Conservation (phyloP, 2,797 vertebrate genomes). For the Cossypha niveicapilla region DNA sequence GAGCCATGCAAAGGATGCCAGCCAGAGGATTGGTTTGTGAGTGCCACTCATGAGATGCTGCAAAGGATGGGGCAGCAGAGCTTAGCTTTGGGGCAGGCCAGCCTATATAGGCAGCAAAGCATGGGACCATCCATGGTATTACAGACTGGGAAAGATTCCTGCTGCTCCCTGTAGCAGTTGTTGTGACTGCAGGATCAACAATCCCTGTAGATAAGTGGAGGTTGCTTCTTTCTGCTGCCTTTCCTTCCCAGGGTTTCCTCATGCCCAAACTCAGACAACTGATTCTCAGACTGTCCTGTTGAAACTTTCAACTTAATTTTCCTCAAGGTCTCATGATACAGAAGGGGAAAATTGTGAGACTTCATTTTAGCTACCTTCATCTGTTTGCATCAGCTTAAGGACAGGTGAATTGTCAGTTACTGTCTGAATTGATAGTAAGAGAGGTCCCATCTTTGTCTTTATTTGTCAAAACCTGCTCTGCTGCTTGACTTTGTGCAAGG, state of each 20-base stretch:
- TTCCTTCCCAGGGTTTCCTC: neutral
- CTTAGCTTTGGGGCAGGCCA: neutral
- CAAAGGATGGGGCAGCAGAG: neutral
- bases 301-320: neutral
- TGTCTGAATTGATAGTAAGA: neutral
- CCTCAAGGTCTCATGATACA: neutral
- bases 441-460: neutral
- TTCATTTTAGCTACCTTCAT: neutral
- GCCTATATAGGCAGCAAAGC: neutral
- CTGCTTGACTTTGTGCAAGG: neutral
- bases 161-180: neutral
- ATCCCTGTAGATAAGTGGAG: neutral
- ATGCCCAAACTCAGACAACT: neutral
- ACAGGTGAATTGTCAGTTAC: neutral
- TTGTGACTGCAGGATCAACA: neutral
- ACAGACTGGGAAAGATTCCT: neutral
- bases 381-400: neutral
- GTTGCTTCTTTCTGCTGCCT: neutral
- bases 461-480: neutral
- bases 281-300: neutral
- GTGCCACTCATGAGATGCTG: fast-evolving
- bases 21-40: neutral
- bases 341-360: neutral
- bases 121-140: neutral
- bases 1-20: neutral